Evolutionary conservation across 2,113 vertebrate species (phyloP), one percentile per base, ranked within the genome.

Genomic region (Butorides virescens): DNA sequence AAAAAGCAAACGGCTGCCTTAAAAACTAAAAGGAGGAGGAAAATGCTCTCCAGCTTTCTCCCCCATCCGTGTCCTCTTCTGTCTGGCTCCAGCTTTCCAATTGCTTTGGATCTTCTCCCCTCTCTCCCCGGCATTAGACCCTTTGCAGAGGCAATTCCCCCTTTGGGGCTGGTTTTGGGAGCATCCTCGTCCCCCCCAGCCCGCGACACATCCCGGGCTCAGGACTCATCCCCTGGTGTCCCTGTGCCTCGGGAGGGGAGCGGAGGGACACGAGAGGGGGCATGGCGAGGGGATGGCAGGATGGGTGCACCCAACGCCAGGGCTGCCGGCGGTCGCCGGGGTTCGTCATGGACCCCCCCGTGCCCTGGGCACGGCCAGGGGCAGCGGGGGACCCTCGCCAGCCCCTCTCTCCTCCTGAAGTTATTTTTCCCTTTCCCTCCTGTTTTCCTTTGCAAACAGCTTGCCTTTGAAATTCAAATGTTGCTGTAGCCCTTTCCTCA

Each of bases 401-500:
- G 16, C 44, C 61, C 30, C 66, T 18, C 21, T 27, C 34, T 42
- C 15, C 68, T 46, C 62, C 42, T 8, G 1, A 46, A 12, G 47
- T 18, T 42, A 47, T 74, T 73, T 67, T 42, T 92, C 39, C 44
- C 39, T 25, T n/a, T 87, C 52, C 56, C 80, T 91, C 32, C 87
- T 94, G 92, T 95, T 95, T 96, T 58, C 86, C 82, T 77, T 77
- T 86, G 92, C 97, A 95, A 96, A 94, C 91, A 80, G 62, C 91
- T 75, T 74, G 86, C 87, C 97, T 98, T 98, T 98, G 98, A 98
- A 98, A 98, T 98, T 98, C 97, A 98, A 96, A 98, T 97, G 89
- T 11, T 91, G 77, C 78, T 42, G 88, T 39, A 44, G 93, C 93
- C 78, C 76, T 49, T 59, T 78, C 53, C 95, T 94, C 82, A 80